Conservation (phyloP, 2,797 vertebrate species). For the Agapornis canus region DNA sequence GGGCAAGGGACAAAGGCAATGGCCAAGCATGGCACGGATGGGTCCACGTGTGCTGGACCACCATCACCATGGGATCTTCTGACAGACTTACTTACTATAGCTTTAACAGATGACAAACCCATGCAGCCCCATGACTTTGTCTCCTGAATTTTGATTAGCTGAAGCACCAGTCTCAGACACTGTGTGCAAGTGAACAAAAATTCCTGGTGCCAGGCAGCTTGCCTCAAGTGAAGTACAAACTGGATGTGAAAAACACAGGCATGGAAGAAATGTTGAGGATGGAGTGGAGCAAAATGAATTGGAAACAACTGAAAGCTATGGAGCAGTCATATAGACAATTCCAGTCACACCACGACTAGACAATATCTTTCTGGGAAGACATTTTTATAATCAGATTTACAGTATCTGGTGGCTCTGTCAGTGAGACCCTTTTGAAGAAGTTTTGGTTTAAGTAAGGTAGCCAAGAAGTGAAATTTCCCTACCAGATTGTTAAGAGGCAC, state of each 20-base stretch:
- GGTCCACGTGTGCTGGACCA: accelerated
- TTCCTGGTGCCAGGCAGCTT: neutral
- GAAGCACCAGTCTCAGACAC: neutral
- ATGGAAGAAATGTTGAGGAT: neutral
- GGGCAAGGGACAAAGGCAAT: neutral
- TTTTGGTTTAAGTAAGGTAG: neutral
- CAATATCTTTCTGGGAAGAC: neutral
- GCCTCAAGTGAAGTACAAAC: neutral
- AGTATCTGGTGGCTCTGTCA: neutral
- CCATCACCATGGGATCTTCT: neutral
- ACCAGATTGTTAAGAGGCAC: neutral
- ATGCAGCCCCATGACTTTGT: neutral
- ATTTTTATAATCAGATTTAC: neutral
- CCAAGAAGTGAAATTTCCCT: neutral
- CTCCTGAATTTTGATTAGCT: neutral
- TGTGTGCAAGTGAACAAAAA: neutral
- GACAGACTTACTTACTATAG: neutral
- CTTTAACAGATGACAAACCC: neutral
- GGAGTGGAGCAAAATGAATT: neutral
- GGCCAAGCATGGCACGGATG: neutral
- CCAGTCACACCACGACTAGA: accelerated
- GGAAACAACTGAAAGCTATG: neutral
- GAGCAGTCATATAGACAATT: neutral
- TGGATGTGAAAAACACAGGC: neutral
- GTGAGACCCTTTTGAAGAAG: neutral